Evolutionary conservation across 2,797 vertebrate genomes (phyloP), one percentile per base, ranked within the genome.

Genomic region (Halcyon badia): DNA sequence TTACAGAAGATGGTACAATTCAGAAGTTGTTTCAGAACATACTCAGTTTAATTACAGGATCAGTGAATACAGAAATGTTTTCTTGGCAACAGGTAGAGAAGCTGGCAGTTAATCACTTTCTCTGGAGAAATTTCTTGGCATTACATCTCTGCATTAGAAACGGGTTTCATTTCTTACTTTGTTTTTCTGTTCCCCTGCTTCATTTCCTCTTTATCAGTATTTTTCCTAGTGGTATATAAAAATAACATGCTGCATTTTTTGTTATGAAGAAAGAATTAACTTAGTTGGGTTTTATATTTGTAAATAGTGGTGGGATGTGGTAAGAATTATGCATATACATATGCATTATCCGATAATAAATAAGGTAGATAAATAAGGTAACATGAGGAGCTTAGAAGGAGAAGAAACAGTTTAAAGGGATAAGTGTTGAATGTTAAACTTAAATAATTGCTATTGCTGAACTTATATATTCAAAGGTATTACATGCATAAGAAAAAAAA

Each of bases 61-160:
- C 97, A 96, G 75, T 87, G 89, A 96, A 94, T 77, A 95, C 89
- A 96, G 94, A 65, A 87, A 54, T 80, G 73, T 94, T 96, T 95
- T 95, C 90, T 95, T 96, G 95, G 96, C 96, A 94, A 81, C 78
- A 97, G 94, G 88, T 94, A 92, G 86, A 87, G 89, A 94, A 90
- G 70, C 85, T 95, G 96, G 85, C 95, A 91, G 87, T 88, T 89
- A 62, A 61, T 88, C 82, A 42, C 70, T 76, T 90, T 92, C 87
- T 94, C 75, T 92, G 86, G 83, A 96, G 92, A 86, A 39, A 70
- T 80, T 95, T 95, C 87, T 95, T 97, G 96, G 92, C 94, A 82
- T 77, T 73, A 25, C 25, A 58, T 46, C 0, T 28, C 61, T 83
- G 75, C 57, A 64, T 72, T 90, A 87, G 75, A 78, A 90, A 79